Percentiles rank a stretch among this genome's conserved stretches.
Evolutionary conservation across 2,888 invertebrate genomes (phyloP).

Genomic region (Leptopilina drosophilae): DNA sequence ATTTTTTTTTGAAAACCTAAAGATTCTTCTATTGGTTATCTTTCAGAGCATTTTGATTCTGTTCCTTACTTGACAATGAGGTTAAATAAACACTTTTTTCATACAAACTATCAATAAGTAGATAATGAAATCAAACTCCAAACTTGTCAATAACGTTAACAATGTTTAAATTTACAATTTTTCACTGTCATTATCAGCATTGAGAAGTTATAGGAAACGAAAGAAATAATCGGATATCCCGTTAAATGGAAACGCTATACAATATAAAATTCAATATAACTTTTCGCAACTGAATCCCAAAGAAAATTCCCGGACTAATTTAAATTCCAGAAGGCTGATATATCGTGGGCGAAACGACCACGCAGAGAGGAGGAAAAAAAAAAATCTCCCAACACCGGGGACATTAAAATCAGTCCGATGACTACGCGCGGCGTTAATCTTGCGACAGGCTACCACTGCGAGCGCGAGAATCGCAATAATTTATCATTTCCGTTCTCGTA

Average conservation of each 20-base stretch:
- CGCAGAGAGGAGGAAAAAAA: background rate
- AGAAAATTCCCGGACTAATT: constrained; percentile 42
- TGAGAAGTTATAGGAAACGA: constrained; percentile 5
- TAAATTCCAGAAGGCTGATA: constrained; percentile 39
- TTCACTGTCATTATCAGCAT: constrained; percentile 6
- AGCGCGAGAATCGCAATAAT: constrained; percentile 28
- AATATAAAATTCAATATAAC: constrained; percentile 42
- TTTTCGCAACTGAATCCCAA: constrained; percentile 34
- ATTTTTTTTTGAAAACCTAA: too few relatives aligned
- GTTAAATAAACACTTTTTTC: too few relatives aligned
- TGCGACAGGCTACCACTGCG: constrained; percentile 9
- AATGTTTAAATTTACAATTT: background rate
- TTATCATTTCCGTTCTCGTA: constrained; percentile 29
- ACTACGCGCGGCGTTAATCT: constrained; percentile 34
- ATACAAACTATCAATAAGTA: too few relatives aligned
- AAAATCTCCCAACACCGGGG: background rate
- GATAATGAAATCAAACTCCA: too few relatives aligned
- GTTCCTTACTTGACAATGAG: too few relatives aligned
- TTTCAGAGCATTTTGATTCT: too few relatives aligned
- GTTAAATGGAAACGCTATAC: constrained; percentile 2
- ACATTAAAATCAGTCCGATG: constrained; percentile 39
- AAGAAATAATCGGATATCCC: constrained; percentile 38
- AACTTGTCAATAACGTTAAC: background rate
- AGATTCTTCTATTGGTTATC: too few relatives aligned
- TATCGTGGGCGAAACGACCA: constrained; percentile 18